Percentiles rank a stretch among this genome's conserved stretches.
Conservation (phyloP, 1,140 invertebrate species). For the Sitobion miscanthi region DNA sequence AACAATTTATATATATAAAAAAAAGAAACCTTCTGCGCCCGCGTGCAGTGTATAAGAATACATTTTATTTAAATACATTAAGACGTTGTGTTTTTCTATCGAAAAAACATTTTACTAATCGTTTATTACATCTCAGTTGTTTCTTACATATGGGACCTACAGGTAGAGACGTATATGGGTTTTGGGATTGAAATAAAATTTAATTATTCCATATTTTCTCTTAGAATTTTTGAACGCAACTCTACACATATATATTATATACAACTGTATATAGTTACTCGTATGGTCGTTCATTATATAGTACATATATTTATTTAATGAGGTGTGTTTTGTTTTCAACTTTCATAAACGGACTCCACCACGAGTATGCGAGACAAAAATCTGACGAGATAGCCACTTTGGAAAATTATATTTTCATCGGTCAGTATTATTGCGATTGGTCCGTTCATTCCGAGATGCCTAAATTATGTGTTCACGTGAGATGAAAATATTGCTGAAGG, state of each 20-base stretch:
- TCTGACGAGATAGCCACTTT: neutral
- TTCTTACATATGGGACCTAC: neutral
- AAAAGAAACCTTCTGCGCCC: neutral
- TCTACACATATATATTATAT: neutral
- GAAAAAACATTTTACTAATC: constrained; percentile 10
- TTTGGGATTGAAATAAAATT: neutral
- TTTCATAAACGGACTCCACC: neutral
- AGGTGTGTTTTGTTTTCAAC: neutral
- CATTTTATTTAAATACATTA: constrained; percentile 30
- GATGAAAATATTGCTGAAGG: neutral
- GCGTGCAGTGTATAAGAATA: neutral
- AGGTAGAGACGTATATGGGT: neutral
- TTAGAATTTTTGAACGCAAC: neutral
- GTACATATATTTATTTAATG: neutral
- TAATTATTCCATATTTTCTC: neutral
- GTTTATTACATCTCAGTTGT: neutral
- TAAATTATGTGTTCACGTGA: neutral
- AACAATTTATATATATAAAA: neutral
- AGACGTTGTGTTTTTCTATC: neutral
- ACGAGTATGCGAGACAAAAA: neutral
- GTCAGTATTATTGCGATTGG: neutral
- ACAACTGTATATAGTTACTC: neutral
- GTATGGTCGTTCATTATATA: neutral
- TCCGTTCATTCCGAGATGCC: neutral
- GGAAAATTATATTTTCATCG: neutral